Percentiles rank a stretch among this genome's conserved stretches.
Evolutionary conservation across 2,113 vertebrate species (phyloP).

Genomic region (Festucalex cinctus): DNA sequence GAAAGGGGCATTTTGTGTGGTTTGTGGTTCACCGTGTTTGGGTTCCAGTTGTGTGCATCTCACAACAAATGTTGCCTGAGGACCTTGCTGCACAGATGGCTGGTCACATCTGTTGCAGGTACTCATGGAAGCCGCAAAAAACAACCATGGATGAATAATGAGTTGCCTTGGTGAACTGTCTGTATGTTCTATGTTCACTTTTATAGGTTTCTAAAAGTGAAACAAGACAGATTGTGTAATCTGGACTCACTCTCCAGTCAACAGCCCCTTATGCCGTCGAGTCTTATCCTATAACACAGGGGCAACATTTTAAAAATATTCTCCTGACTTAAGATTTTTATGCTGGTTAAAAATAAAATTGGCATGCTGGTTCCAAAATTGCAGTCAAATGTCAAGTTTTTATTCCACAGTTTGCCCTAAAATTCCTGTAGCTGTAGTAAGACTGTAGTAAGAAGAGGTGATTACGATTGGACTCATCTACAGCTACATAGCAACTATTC

Average conservation of each 20-base stretch:
- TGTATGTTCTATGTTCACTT: slow-evolving; percentile 38
- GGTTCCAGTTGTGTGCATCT: slow-evolving; percentile 71
- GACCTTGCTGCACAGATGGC: slow-evolving; percentile 72
- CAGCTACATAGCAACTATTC: too few species aligned
- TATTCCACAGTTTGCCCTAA: too few species aligned
- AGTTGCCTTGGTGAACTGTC: slow-evolving; percentile 36
- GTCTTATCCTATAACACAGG: neutral
- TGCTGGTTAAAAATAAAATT: too few species aligned
- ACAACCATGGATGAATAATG: slow-evolving; percentile 61
- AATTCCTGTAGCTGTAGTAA: too few species aligned
- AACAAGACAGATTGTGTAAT: slow-evolving; percentile 28
- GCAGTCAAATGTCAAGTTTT: too few species aligned
- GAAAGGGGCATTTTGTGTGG: slow-evolving; percentile 55
- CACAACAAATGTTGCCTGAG: slow-evolving; percentile 74
- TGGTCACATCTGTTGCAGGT: slow-evolving; percentile 76
- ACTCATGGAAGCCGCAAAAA: slow-evolving; percentile 53
- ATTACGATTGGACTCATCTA: too few species aligned
- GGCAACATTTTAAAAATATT: too few species aligned
- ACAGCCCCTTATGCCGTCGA: neutral
- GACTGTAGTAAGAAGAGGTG: too few species aligned
- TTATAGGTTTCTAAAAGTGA: slow-evolving; percentile 41
- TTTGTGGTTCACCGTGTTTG: slow-evolving; percentile 57
- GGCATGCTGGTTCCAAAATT: too few species aligned
- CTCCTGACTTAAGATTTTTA: too few species aligned
- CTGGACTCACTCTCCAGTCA: neutral